Percentiles rank a stretch among this genome's conserved stretches.
Evolutionary conservation across 2,113 vertebrate species (phyloP).

Genomic region (Bothrops jararaca): DNA sequence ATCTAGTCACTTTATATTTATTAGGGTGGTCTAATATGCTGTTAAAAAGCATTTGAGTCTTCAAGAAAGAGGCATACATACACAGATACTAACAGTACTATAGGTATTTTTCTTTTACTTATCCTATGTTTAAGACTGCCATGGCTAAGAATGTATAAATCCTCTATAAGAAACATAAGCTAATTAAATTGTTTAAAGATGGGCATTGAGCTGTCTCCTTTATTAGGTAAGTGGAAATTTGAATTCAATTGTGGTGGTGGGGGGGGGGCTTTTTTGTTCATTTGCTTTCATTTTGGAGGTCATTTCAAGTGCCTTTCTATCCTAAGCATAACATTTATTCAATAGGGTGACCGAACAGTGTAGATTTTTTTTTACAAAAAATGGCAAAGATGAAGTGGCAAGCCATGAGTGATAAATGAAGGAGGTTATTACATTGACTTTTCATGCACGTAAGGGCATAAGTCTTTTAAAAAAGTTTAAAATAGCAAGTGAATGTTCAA

Average conservation of each 20-base stretch:
- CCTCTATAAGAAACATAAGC: neutral
- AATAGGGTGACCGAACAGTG: neutral
- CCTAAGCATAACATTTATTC: neutral
- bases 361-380: slow-evolving; percentile 19
- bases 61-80: neutral
- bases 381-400: slow-evolving; percentile 48
- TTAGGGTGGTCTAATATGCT: neutral
- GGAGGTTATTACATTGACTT: slow-evolving; percentile 22
- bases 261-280: neutral
- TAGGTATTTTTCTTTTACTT: neutral
- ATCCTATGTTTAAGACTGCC: neutral
- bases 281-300: neutral
- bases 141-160: neutral
- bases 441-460: slow-evolving; percentile 35
- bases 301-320: neutral
- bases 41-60: slow-evolving; percentile 11
- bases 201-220: neutral
- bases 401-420: slow-evolving; percentile 15
- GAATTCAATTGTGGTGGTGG: neutral
- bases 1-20: neutral
- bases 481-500: slow-evolving; percentile 42
- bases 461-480: slow-evolving; percentile 50
- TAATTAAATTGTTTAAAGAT: neutral
- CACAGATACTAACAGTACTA: neutral
- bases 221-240: neutral